A percentile compares a stretch with the other conserved stretches of the same genome.
Conservation (phyloP, 1,140 invertebrate genomes). For the Zaprionus gabonicus region DNA sequence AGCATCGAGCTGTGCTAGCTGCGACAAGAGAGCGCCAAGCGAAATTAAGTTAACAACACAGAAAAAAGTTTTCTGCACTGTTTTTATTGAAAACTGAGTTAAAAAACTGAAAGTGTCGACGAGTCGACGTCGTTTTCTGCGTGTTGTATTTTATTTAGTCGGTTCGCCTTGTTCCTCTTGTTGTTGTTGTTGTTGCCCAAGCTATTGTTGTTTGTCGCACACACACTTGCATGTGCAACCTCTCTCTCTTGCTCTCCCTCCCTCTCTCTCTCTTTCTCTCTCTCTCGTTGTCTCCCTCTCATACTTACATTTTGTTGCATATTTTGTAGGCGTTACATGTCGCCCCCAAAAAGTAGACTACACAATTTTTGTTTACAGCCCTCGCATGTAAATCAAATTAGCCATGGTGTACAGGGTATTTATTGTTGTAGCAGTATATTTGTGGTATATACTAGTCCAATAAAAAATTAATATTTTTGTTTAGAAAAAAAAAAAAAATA, state of each 20-base stretch:
- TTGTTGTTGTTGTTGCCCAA: background rate
- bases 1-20: constrained; percentile 50
- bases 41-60: constrained; percentile 80
- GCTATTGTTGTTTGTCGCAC: constrained; percentile 26
- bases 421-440: background rate
- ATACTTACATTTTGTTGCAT: constrained; percentile 9
- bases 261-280: too few species aligned
- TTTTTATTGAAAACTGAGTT: constrained; percentile 80
- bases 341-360: constrained; percentile 21
- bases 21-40: constrained; percentile 58
- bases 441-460: background rate
- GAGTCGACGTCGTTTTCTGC: constrained; percentile 44
- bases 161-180: constrained; percentile 6
- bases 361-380: constrained; percentile 6
- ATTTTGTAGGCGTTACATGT: constrained; percentile 25
- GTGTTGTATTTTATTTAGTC: constrained; percentile 51
- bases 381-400: constrained; percentile 19
- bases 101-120: constrained; percentile 76
- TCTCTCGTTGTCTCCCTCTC: too few species aligned
- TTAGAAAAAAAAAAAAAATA: too few species aligned
- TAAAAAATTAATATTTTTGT: too few species aligned
- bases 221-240: background rate
- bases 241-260: too few species aligned
- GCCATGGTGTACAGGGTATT: background rate
- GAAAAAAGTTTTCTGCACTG: constrained; percentile 70